phyloP scores from a whole-genome alignment of 2,888 invertebrate species.

The Cylloceria caligata region DNA sequence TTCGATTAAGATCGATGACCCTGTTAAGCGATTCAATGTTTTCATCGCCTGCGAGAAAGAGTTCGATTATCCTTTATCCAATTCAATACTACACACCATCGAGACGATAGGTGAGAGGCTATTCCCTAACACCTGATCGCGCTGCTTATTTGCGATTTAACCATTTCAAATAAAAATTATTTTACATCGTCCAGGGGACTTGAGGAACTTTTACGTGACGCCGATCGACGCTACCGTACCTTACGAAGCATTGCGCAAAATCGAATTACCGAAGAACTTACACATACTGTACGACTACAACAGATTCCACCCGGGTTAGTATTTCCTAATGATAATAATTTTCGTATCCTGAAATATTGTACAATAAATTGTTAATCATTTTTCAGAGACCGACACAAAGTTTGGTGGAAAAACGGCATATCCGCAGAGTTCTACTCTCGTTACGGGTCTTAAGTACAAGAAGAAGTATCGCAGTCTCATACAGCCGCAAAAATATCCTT shows the following conservation, averaged over 20 bases:
- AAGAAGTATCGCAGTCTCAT: slow-evolving; percentile 92
- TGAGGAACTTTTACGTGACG: slow-evolving; percentile 90
- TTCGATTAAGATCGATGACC: slow-evolving; percentile 85
- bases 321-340: slow-evolving; percentile 19
- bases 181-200: slow-evolving; percentile 86
- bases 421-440: slow-evolving; percentile 93
- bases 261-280: slow-evolving; percentile 94
- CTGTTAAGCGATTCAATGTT: slow-evolving; percentile 88
- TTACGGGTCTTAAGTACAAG: slow-evolving; percentile 92
- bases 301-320: slow-evolving; percentile 92
- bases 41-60: slow-evolving; percentile 89
- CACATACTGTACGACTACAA: slow-evolving; percentile 93
- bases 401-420: slow-evolving; percentile 93
- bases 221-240: slow-evolving; percentile 90
- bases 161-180: not conserved
- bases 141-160: not conserved
- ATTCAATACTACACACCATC: slow-evolving; percentile 91
- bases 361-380: slow-evolving; percentile 6
- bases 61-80: slow-evolving; percentile 92
- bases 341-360: not conserved
- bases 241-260: slow-evolving; percentile 89
- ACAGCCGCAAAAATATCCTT: slow-evolving; percentile 86
- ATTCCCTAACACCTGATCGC: not conserved
- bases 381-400: slow-evolving; percentile 88
- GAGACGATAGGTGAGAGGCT: slow-evolving; percentile 88